A percentile compares a stretch with the other conserved stretches of the same genome.
phyloP scores from a whole-genome alignment of 1,140 invertebrate genomes.

The Pseudomyrmex dendroicus region DNA sequence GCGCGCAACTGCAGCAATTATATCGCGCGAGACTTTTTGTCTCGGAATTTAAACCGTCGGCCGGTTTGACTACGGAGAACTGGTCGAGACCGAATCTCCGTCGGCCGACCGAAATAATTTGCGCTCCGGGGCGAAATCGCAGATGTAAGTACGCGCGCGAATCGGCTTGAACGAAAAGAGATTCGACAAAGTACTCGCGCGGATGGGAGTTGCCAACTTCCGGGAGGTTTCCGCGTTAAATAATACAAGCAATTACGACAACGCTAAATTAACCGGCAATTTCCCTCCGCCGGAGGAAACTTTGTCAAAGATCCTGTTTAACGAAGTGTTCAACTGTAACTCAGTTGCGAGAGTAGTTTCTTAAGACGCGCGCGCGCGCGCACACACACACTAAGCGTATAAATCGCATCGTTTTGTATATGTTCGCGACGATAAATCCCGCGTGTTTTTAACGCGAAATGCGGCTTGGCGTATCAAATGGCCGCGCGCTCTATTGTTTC shows the following conservation, averaged over 20 bases:
- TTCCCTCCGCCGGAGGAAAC: not conserved
- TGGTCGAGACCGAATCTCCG: not conserved
- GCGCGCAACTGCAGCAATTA: conserved; percentile 5
- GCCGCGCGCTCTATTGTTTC: too few relatives aligned
- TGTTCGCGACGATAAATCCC: too few relatives aligned
- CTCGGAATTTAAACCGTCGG: conserved; percentile 12
- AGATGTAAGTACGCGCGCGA: not conserved
- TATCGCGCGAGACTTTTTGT: conserved; percentile 5
- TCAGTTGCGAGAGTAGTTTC: not conserved
- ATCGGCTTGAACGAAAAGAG: not conserved
- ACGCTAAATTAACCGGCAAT: not conserved
- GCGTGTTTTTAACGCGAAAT: too few relatives aligned
- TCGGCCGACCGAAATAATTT: conserved; percentile 16
- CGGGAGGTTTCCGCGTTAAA: not conserved
- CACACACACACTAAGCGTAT: too few relatives aligned
- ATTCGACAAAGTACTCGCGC: not conserved
- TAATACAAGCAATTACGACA: not conserved
- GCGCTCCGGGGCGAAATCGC: not conserved
- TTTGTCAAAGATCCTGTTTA: not conserved
- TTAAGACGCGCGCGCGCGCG: not conserved
- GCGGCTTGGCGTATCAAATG: too few relatives aligned
- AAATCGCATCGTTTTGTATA: too few relatives aligned
- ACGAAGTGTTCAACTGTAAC: not conserved
- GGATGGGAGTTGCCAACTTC: not conserved
- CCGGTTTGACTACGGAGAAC: conserved; percentile 8